Conservation (phyloP, 2,113 vertebrate genomes). For the Aptenodytes patagonicus region DNA sequence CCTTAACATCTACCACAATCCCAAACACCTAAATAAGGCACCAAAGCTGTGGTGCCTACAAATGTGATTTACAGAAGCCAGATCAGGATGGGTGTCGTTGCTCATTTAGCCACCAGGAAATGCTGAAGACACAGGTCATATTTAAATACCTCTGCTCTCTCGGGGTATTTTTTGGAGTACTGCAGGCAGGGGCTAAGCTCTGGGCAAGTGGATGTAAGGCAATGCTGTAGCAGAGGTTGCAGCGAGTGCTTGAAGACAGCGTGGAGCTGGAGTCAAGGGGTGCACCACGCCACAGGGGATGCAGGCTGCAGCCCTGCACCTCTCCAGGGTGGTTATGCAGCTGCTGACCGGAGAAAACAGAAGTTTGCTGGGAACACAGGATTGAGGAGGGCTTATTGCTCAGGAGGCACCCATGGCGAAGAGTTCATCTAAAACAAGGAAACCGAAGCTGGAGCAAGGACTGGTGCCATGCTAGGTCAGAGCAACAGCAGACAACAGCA, state of each 20-base stretch:
- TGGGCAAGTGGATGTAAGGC: fast-evolving
- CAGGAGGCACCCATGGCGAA: not conserved
- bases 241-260: not conserved
- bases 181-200: not conserved
- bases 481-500: not conserved
- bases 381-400: not conserved
- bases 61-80: not conserved
- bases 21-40: not conserved
- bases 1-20: not conserved
- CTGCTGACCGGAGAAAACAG: not conserved
- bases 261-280: not conserved
- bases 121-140: not conserved
- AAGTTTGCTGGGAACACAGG: not conserved
- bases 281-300: fast-evolving
- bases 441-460: not conserved
- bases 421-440: not conserved
- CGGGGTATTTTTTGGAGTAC: not conserved
- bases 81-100: no score
- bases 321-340: not conserved
- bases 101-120: not conserved
- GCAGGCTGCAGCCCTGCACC: not conserved
- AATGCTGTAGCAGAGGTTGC: not conserved
- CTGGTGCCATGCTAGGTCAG: no score
- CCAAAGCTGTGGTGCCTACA: not conserved
- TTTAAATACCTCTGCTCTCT: not conserved